Conservation (phyloP, 2,797 vertebrate genomes). For the Sebastes hopkinsi region DNA sequence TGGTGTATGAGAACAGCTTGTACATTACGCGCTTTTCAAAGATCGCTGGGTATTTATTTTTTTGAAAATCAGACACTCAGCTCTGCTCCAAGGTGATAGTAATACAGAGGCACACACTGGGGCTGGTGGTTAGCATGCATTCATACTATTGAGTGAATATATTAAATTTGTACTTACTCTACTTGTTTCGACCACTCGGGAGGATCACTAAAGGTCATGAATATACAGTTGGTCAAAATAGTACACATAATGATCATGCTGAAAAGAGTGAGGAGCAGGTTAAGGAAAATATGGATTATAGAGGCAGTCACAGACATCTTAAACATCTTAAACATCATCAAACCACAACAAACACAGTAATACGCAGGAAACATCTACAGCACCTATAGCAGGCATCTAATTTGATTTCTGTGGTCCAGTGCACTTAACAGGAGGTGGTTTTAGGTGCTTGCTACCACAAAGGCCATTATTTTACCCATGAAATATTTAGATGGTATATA, state of each 20-base stretch:
- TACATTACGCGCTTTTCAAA: neutral
- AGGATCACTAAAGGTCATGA: conserved; percentile 99
- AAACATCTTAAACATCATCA: neutral
- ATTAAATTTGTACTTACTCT: conserved; percentile 90
- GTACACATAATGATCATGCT: conserved; percentile 99
- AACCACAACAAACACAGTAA: neutral
- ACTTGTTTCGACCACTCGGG: conserved; percentile 99
- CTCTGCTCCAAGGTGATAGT: neutral
- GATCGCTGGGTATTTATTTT: neutral
- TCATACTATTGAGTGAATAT: neutral
- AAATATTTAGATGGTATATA: conserved; percentile 62
- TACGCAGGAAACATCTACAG: neutral
- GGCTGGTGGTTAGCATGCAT: neutral
- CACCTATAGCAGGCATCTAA: neutral
- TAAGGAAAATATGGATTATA: conserved; percentile 73
- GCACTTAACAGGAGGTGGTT: conserved; percentile 48
- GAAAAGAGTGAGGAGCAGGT: conserved; percentile 89
- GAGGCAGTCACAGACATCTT: neutral
- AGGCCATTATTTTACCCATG: conserved; percentile 54
- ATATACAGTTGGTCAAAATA: conserved; percentile 99
- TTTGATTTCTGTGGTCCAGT: conserved; percentile 1
- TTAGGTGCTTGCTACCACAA: conserved; percentile 25
- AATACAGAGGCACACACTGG: neutral
- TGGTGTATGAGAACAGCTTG: too few relatives aligned
- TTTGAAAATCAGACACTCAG: accelerated